Conservation (phyloP, 2,797 vertebrate genomes). For the Myoxocephalus aenaeus region DNA sequence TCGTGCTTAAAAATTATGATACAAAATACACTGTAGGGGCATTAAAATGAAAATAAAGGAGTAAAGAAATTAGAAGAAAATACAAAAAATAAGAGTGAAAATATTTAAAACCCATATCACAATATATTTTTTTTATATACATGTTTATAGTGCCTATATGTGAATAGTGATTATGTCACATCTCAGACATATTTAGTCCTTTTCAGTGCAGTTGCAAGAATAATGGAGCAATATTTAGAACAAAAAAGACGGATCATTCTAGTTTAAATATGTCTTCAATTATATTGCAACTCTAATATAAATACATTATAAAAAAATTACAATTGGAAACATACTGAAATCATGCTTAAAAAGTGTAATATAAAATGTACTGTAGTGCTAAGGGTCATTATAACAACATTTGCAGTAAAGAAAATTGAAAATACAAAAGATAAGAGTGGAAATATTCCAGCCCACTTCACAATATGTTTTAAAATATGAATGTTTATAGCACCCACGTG, state of each 20-base stretch:
- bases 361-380: not conserved
- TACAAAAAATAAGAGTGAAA: too few species aligned
- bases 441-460: too few species aligned
- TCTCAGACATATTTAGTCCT: slow-evolving; percentile 29
- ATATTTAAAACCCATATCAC: too few species aligned
- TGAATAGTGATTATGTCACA: slow-evolving; percentile 40
- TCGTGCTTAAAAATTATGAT: not conserved
- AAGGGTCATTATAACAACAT: too few species aligned
- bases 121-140: too few species aligned
- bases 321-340: too few species aligned
- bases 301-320: too few species aligned
- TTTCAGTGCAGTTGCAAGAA: not conserved
- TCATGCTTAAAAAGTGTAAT: not conserved
- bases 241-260: not conserved
- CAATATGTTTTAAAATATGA: not conserved
- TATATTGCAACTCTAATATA: not conserved
- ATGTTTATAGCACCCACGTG: not conserved
- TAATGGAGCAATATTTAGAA: not conserved
- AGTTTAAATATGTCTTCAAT: not conserved
- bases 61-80: too few species aligned
- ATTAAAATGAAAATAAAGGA: too few species aligned
- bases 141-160: not conserved
- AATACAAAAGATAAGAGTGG: too few species aligned
- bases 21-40: too few species aligned
- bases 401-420: too few species aligned